A percentile compares a stretch with the other conserved stretches of the same genome.
phyloP scores from a whole-genome alignment of 2,113 vertebrate species.

The Tragelaphus buxtoni region DNA sequence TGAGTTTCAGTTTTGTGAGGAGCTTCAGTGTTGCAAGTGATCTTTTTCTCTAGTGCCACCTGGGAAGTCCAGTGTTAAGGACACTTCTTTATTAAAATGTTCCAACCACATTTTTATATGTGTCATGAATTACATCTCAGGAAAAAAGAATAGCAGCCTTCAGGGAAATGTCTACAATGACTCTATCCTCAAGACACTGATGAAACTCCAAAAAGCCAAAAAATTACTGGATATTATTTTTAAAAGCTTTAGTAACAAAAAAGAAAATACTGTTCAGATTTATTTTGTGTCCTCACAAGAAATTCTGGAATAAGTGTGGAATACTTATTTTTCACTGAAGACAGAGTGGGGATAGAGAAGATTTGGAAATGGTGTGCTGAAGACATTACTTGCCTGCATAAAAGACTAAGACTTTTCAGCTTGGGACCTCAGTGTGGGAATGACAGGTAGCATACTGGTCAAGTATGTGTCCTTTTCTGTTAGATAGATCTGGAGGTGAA shows the following conservation, averaged over 20 bases:
- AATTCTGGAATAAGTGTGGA: background rate
- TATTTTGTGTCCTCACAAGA: background rate
- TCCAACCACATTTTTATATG: background rate
- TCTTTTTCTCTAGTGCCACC: background rate
- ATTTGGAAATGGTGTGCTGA: background rate
- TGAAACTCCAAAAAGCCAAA: background rate
- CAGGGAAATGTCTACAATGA: background rate
- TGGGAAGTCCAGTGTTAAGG: background rate
- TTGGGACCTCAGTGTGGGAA: background rate
- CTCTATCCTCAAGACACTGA: background rate
- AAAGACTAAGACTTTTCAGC: background rate
- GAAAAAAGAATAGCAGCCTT: background rate
- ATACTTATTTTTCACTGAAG: background rate
- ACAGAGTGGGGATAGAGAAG: background rate
- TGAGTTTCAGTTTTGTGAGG: background rate
- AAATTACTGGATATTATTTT: background rate
- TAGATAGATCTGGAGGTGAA: background rate
- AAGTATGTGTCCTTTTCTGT: background rate
- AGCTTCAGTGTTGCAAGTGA: background rate
- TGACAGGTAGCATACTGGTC: background rate
- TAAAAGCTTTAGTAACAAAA: too few relatives aligned
- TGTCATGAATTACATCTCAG: background rate
- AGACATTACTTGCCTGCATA: background rate
- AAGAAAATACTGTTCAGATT: background rate
- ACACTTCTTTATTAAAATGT: background rate